Base-by-base conservation (phyloP, 35 echinoderm and acorn worm genomes). In the Amphiura filiformis region DNA sequence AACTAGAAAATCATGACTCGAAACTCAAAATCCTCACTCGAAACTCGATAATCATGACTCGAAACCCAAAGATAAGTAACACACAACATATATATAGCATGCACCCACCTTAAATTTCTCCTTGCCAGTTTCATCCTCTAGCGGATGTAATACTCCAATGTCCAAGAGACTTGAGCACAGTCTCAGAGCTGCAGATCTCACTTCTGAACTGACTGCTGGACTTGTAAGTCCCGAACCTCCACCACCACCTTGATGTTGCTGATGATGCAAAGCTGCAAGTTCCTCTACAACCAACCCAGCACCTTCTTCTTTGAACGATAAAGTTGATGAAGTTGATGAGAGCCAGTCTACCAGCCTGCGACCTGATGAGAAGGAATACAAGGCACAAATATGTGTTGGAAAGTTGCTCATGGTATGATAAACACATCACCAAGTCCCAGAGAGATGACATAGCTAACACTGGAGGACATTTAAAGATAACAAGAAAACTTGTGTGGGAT, bases 261-360 rank as follows among this genome's bases (percentile, higher is more conserved):
- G 61, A 2, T 70, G 61, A 11, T 70, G 61, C 5, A 17, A 9
- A 23, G 15, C 2, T 15, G 15, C 9, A 26, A 4, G 15, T 30
- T 70, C 61, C 28, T 30, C 61, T 70, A 4, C 61, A 13, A 1
- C 28, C 26, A n/a, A 11, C 4, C 11, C 61, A 9, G 41, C 41
- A 3, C 85, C 38, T 22, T 76, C 85, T 3, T 87, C 37, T 5
- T 44, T 57, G 35, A 31, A 22, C 11, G 65, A 39, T 5, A 57
- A 23, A 3, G 75, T 31, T 1, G 78, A 80, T 30, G 76, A 79
- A 11, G 89, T 76, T 31, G 89, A 85, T 13, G 65, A 85, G 7
- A 91, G 82, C 89, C 89, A 91, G 33, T 91, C 89, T 17, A 91
- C 65, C 12, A 91, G 82, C 32, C 89, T 36, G 26, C 89, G 89